These are phyloP conservation scores for Rhynchotus rufescens DNA, from an alignment of 2,797 vertebrate genomes.

Conservation along the genomic window DNA sequence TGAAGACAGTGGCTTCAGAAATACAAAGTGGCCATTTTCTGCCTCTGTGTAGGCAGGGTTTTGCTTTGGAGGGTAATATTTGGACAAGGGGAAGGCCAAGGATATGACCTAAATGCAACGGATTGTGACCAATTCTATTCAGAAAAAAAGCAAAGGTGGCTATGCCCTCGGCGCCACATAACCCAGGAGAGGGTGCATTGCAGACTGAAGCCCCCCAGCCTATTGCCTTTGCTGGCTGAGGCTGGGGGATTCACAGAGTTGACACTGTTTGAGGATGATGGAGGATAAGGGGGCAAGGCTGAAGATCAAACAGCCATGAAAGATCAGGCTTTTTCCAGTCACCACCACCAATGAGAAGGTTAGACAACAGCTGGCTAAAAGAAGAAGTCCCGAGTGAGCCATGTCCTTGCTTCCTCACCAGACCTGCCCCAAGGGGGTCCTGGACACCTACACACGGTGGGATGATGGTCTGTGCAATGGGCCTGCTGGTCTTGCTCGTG, in stretches of 20 bases:
- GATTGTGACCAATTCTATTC: not conserved
- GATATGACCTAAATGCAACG: not conserved
- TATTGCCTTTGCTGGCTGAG: not conserved
- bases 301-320: not conserved
- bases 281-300: not conserved
- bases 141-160: not conserved
- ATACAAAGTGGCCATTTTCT: not conserved
- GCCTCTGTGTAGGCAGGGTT: not conserved
- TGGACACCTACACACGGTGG: not conserved
- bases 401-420: not conserved
- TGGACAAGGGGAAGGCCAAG: not conserved
- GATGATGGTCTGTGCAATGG: too few species aligned
- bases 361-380: not conserved
- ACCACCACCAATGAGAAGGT: not conserved
- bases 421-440: not conserved
- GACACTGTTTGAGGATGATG: not conserved
- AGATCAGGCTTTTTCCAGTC: accelerated
- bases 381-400: not conserved
- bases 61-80: not conserved
- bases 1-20: not conserved
- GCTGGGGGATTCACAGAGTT: accelerated
- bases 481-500: not conserved
- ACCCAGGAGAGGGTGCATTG: not conserved
- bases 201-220: not conserved
- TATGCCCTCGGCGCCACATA: not conserved